Evolutionary conservation across 2,888 invertebrate species (phyloP).

Genomic region (Volucella zonaria): DNA sequence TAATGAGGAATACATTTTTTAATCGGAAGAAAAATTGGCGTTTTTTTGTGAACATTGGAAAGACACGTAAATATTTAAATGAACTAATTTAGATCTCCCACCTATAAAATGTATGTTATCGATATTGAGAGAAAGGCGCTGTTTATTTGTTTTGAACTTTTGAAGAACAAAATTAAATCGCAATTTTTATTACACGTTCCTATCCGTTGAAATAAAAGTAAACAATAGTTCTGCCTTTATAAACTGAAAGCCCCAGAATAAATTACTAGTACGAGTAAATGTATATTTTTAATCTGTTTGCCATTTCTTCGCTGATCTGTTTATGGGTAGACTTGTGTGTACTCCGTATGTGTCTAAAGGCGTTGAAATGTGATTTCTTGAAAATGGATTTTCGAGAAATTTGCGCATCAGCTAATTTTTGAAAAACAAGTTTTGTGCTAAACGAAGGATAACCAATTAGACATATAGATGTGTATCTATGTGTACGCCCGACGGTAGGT

Average conservation of each 20-base stretch:
- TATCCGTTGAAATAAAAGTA: conserved; percentile 32
- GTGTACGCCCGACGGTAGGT: conserved; percentile 44
- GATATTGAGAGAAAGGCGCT: too few relatives aligned
- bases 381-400: conserved; percentile 50
- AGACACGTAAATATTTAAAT: too few relatives aligned
- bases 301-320: conserved; percentile 47
- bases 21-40: too few relatives aligned
- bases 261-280: conserved; percentile 47
- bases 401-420: conserved; percentile 63
- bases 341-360: not conserved
- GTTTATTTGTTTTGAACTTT: too few relatives aligned
- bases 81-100: too few relatives aligned
- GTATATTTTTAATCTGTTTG: conserved; percentile 62
- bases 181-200: conserved; percentile 34
- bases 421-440: conserved; percentile 28
- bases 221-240: conserved; percentile 56
- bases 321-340: conserved; percentile 22
- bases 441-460: conserved; percentile 48
- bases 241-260: conserved; percentile 52
- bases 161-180: not conserved
- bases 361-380: conserved; percentile 37
- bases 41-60: too few relatives aligned
- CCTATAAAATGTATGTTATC: too few relatives aligned
- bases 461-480: not conserved
- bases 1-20: too few relatives aligned